These are phyloP conservation scores for Lepidochrysops patricia DNA, from an alignment of 2,888 invertebrate species.

Conservation along the genomic window DNA sequence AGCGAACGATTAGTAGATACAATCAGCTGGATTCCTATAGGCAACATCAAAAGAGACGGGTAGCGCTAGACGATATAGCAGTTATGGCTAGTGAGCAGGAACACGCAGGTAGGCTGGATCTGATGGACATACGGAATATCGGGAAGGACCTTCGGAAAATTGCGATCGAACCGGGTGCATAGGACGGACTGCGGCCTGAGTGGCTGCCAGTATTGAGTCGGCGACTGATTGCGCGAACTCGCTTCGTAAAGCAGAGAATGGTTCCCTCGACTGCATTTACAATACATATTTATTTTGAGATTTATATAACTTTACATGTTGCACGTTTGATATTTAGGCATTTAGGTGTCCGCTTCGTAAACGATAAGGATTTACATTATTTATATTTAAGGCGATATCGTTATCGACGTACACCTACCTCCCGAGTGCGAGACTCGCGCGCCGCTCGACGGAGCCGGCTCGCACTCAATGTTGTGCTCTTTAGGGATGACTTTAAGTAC, in stretches of 20 bases:
- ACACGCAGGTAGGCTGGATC: constrained; percentile 34
- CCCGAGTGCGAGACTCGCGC: constrained; percentile 31
- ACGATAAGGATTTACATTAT: constrained; percentile 56
- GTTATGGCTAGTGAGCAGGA: constrained; percentile 35
- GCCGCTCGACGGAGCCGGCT: constrained; percentile 31
- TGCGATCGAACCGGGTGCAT: constrained; percentile 45
- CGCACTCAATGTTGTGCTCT: constrained; percentile 48
- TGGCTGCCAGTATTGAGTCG: constrained; percentile 52
- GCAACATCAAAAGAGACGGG: constrained; percentile 40
- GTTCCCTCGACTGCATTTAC: constrained; percentile 72
- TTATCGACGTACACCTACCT: constrained; percentile 36
- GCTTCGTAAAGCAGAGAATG: constrained; percentile 60
- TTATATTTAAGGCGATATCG: constrained; percentile 33
- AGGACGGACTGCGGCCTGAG: constrained; percentile 37
- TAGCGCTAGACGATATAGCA: constrained; percentile 40
- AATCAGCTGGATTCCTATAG: constrained; percentile 49
- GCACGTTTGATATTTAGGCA: constrained; percentile 66
- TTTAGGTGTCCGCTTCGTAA: constrained; percentile 67
- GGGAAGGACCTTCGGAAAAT: constrained; percentile 46
- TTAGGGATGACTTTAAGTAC: constrained; percentile 68
- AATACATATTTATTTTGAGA: constrained; percentile 73
- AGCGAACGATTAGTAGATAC: constrained; percentile 60
- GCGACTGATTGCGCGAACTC: constrained; percentile 65
- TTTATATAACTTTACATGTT: constrained; percentile 62
- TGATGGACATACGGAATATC: constrained; percentile 22